Evolutionary conservation across 1,140 invertebrate species (phyloP), one percentile per base, ranked within the genome.

Genomic region (Drosophila mayri): DNA sequence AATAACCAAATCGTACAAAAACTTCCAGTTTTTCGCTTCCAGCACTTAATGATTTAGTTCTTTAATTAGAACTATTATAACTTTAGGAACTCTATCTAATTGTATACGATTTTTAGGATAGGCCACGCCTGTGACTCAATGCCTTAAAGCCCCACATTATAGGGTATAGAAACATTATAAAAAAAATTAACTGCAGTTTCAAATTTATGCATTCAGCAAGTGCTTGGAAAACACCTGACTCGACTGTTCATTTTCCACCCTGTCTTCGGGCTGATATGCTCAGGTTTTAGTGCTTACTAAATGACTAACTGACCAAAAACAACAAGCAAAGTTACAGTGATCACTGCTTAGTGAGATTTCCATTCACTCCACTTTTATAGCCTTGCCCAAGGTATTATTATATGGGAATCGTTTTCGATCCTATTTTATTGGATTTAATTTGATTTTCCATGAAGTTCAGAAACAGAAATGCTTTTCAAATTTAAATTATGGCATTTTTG

Each of bases 171-270:
- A 30, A 22, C 32, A 32, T 22, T 52, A 28, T 59, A 41, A 11
- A 41, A 41, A 40, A 37, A 72, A 49, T 49, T 18, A 43, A 22
- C 35, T 49, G 16, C 41, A 40, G 28, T 71, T 35, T 72, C 3
- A 11, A 71, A 41, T 40, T 59, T 28, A 49, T 71, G 52, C 52
- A 72, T 28, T 72, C 37, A 28, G 52, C 67, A 72, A 72, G 65
- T 55, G 66, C 40, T 20, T 18, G 50, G 18, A 32, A 84, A 84
- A 63, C 81, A 84, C 81, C 84, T 86, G 83, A 77, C 82, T 61
- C 22, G 43, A 78, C 35, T 43, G 22, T 38, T 60, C 61, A 47
- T 50, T 78, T 72, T 72, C 66, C 68, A 72, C 66, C 68, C 76
- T 37, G 61, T 43, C 46, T 60, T 59, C 47, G 30, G 50, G 50